A percentile compares a stretch with the other conserved stretches of the same genome.
phyloP scores from a whole-genome alignment of 1,140 invertebrate species.

The Olivierus martensii region DNA sequence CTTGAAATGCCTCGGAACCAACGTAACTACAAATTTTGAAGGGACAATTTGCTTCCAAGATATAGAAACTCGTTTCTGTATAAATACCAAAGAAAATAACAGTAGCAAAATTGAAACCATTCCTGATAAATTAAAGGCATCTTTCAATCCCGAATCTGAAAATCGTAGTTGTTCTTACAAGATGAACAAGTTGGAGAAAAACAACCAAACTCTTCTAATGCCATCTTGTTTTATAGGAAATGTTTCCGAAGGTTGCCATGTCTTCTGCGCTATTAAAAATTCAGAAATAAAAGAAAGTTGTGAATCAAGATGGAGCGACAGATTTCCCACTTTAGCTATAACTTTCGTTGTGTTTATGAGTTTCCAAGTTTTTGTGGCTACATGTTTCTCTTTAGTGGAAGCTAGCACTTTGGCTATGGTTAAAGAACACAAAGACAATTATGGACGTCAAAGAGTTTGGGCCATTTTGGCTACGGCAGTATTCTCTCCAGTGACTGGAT shows the following conservation, averaged over 20 bases:
- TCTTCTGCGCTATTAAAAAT: neutral
- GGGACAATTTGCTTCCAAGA: too few species aligned
- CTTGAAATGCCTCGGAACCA: too few species aligned
- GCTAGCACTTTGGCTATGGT: conserved; percentile 64
- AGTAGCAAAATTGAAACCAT: too few species aligned
- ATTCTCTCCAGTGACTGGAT: conserved; percentile 56
- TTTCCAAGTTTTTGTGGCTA: conserved; percentile 60
- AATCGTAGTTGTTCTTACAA: too few species aligned
- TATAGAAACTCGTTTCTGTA: too few species aligned
- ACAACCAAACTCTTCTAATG: neutral
- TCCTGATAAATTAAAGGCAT: too few species aligned
- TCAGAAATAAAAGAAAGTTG: neutral
- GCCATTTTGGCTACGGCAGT: conserved; percentile 64
- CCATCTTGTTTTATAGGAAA: neutral
- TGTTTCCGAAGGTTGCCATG: neutral
- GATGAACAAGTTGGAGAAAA: too few species aligned
- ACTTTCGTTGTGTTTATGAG: conserved; percentile 56
- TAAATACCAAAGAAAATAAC: too few species aligned
- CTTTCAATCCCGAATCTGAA: too few species aligned
- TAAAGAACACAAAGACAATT: conserved; percentile 59
- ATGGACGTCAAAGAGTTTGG: conserved; percentile 62
- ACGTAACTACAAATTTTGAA: too few species aligned
- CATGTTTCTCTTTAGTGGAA: conserved; percentile 61
- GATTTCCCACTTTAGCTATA: conserved; percentile 53
- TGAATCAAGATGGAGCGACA: conserved; percentile 39